Evolutionary conservation across 2,113 vertebrate genomes (phyloP), one percentile per base, ranked within the genome.

Genomic region (Condylura cristata): DNA sequence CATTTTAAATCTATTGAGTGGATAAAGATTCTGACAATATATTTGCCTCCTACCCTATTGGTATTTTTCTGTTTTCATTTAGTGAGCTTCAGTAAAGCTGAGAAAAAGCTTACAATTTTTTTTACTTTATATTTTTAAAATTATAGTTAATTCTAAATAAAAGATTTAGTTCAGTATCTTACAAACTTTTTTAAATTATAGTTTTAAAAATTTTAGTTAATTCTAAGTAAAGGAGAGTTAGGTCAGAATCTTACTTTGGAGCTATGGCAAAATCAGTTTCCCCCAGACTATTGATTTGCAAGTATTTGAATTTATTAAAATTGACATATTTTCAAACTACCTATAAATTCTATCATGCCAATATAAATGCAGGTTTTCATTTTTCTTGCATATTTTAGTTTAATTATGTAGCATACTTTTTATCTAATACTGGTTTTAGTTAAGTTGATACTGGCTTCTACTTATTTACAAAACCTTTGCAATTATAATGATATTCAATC

Each of bases 291-390:
- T 12, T 46, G n/a, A 34, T 76, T 60, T 81, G 34, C 14, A 46
- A n/a, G 34, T 71, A 44, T 74, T 87, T 96, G 80, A 22, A 53
- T 89, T 92, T 84, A 4, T 95, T 48, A 91, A 95, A 83, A 70
- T 88, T 10, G 60, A 44, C 53, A 76, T 65, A 56, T 74, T 93
- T 93, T 71, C 53, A 85, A 65, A 46, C 74, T 72, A 34, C 20
- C 53, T 91, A 10, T 79, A 74, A 51, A 88, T 70, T 48, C 39
- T 65, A 44, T 44, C 58, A 83, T 30, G 81, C 46, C 89, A 24
- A 28, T 70, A 60, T 61, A 63, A 63, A 71, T 18, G 80, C 44
- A 6, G 61, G 28, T 83, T 93, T 86, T 68, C 24, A 28, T 84
- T 53, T 90, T 80, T 56, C 51, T 88, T 92, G 48, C 8, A 17